Percentiles rank a stretch among this genome's conserved stretches.
Evolutionary conservation across 2,797 vertebrate genomes (phyloP).

Genomic region (Crocidura indochinensis): DNA sequence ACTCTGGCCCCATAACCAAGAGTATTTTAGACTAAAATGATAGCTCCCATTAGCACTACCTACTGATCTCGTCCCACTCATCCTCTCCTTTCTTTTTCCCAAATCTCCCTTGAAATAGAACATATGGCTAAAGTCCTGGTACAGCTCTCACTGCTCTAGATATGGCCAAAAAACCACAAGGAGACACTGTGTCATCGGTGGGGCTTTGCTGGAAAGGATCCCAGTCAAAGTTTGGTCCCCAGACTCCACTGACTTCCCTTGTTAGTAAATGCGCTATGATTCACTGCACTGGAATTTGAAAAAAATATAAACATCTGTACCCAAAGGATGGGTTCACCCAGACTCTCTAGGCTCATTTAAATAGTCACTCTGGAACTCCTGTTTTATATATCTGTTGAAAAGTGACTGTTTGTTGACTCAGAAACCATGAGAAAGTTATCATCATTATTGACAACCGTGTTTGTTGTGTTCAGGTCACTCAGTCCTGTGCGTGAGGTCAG

Average conservation of each 20-base stretch:
- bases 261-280: conserved; percentile 16
- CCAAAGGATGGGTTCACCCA: not conserved
- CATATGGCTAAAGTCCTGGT: not conserved
- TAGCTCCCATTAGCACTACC: not conserved
- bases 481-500: not conserved
- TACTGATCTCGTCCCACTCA: not conserved
- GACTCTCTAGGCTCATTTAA: not conserved
- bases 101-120: not conserved
- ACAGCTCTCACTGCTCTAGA: not conserved
- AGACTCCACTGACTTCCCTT: not conserved
- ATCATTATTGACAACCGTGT: not conserved
- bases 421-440: not conserved
- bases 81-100: not conserved
- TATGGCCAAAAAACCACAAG: not conserved
- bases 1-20: not conserved
- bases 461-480: not conserved
- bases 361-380: not conserved
- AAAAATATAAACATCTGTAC: conserved; percentile 17
- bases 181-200: not conserved
- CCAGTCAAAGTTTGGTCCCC: not conserved
- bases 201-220: conserved; percentile 20
- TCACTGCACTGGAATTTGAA: not conserved
- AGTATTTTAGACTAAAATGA: not conserved
- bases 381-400: not conserved
- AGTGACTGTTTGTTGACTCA: conserved; percentile 3